A percentile compares a stretch with the other conserved stretches of the same genome.
phyloP scores from a whole-genome alignment of 2,888 invertebrate genomes.

The Leptinotarsa rubiginosa region DNA sequence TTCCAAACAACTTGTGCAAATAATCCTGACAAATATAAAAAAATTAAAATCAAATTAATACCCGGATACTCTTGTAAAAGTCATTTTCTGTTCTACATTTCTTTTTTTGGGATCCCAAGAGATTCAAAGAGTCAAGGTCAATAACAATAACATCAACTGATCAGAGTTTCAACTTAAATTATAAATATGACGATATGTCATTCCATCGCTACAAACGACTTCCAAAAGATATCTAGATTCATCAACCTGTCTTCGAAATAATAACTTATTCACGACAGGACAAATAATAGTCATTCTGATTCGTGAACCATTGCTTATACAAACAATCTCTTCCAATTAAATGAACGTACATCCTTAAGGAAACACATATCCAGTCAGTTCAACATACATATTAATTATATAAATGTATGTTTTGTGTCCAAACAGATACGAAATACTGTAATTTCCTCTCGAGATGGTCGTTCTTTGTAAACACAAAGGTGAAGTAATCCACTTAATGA shows the following conservation, averaged over 20 bases:
- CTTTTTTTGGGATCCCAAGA: no score
- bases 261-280: slow-evolving; percentile 16
- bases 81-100: no score
- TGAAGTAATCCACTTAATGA: background rate
- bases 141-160: background rate
- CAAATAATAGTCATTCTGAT: slow-evolving; percentile 11
- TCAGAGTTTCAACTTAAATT: background rate
- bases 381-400: slow-evolving; percentile 13
- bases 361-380: slow-evolving; percentile 12
- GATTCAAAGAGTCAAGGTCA: no score
- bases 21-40: no score
- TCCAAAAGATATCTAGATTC: background rate
- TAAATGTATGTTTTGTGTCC: slow-evolving; percentile 20
- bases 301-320: slow-evolving; percentile 7
- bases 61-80: no score
- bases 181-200: background rate
- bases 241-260: slow-evolving; percentile 10
- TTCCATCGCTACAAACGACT: slow-evolving; percentile 3
- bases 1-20: no score
- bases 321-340: slow-evolving; percentile 18
- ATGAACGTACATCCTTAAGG: slow-evolving; percentile 11
- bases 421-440: slow-evolving; percentile 9
- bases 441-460: slow-evolving; percentile 5
- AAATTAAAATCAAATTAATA: no score
- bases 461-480: background rate